Evolutionary conservation across 2,113 vertebrate genomes (phyloP).

Genomic region (Pristiophorus japonicus): DNA sequence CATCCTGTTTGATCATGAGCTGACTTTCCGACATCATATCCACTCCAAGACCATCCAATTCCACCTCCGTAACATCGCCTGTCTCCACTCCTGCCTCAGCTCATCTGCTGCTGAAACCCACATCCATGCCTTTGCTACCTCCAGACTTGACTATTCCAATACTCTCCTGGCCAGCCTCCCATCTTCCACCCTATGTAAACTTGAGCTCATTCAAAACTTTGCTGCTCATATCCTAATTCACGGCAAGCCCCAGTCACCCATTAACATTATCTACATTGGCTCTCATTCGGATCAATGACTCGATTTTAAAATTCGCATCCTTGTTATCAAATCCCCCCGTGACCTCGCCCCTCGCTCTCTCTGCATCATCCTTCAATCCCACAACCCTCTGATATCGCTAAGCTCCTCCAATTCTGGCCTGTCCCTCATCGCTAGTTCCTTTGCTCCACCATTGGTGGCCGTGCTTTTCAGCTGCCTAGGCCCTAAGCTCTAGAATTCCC

Average conservation of each 20-base stretch:
- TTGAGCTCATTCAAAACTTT: not conserved
- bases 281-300: not conserved
- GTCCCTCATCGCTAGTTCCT: not conserved
- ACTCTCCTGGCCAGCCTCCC: not conserved
- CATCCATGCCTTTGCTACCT: not conserved
- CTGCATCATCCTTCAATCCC: too few species aligned
- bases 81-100: not conserved
- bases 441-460: not conserved
- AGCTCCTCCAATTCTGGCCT: not conserved
- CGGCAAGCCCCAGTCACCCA: not conserved
- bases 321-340: not conserved
- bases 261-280: not conserved
- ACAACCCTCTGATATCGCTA: not conserved
- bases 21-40: not conserved
- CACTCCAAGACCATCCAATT: not conserved
- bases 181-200: not conserved
- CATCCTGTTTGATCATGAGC: not conserved
- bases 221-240: not conserved
- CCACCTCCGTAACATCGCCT: not conserved
- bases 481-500: not conserved
- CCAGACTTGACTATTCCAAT: not conserved
- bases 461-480: not conserved
- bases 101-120: not conserved
- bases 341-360: not conserved
- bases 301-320: not conserved